Evolutionary conservation across 2,113 vertebrate species (phyloP).

Genomic region (Callionymus lyra): DNA sequence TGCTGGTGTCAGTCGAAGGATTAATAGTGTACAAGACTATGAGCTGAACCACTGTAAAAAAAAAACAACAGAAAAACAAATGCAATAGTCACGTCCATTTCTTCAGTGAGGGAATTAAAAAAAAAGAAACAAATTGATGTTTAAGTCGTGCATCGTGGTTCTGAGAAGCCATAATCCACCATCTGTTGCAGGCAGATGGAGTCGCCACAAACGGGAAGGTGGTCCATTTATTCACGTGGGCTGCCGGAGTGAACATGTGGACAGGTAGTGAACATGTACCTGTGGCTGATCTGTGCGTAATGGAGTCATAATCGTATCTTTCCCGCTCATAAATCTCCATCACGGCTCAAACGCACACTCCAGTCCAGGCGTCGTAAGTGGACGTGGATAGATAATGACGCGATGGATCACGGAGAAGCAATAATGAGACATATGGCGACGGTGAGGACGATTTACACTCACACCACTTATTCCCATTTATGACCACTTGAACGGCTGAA

Average conservation of each 20-base stretch:
- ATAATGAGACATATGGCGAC: slow-evolving; percentile 22
- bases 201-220: slow-evolving; percentile 16
- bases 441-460: no score
- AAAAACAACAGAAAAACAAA: no score
- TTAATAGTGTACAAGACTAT: no score
- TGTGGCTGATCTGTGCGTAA: slow-evolving; percentile 26
- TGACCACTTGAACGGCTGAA: no score
- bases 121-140: neutral
- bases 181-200: slow-evolving; percentile 27
- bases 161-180: slow-evolving; percentile 8
- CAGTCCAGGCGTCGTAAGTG: slow-evolving; percentile 1
- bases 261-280: slow-evolving; percentile 22
- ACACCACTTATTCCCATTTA: no score
- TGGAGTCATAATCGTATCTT: slow-evolving; percentile 25
- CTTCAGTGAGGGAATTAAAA: neutral
- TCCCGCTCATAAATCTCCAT: slow-evolving; percentile 36
- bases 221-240: slow-evolving; percentile 14
- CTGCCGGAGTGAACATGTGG: slow-evolving; percentile 25
- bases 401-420: slow-evolving; percentile 19
- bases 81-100: neutral
- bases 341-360: slow-evolving; percentile 6
- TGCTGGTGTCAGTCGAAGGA: neutral
- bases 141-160: slow-evolving; percentile 1
- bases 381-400: slow-evolving; percentile 16
- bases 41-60: neutral